phyloP scores from a whole-genome alignment of 2,797 vertebrate species.

The Urocyon cinereoargenteus region DNA sequence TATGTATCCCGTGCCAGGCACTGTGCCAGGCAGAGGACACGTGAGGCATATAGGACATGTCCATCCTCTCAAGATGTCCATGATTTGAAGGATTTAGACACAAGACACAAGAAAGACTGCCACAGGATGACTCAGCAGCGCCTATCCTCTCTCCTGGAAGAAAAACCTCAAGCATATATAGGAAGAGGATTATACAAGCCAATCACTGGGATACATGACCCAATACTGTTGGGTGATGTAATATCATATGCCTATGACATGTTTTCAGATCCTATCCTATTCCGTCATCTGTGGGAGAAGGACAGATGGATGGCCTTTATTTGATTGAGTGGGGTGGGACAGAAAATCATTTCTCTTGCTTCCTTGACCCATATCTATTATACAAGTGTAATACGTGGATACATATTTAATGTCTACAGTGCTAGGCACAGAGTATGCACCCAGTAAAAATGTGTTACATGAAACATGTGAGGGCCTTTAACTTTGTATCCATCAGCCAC shows the following conservation, averaged over 20 bases:
- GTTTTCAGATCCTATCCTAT: background rate
- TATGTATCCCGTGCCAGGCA: background rate
- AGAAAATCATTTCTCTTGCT: background rate
- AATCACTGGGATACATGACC: background rate
- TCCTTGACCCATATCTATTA: background rate
- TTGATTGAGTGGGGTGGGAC: background rate
- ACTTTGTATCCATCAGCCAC: background rate
- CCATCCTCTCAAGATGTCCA: background rate
- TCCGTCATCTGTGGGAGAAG: background rate
- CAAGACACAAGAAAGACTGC: background rate
- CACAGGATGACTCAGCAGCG: background rate
- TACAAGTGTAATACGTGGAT: background rate
- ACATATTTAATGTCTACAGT: background rate
- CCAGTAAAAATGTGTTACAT: background rate
- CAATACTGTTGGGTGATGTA: background rate
- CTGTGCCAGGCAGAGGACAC: background rate
- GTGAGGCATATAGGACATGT: background rate
- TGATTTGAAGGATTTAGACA: background rate
- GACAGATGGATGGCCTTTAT: background rate
- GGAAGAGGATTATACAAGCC: background rate
- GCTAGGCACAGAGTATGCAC: background rate
- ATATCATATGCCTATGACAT: background rate
- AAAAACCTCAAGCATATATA: background rate
- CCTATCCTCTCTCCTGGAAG: background rate
- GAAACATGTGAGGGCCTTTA: background rate